Percentiles rank a stretch among this genome's conserved stretches.
Evolutionary conservation across 1,140 invertebrate genomes (phyloP).

Genomic region (Eupristina koningsbergeri): DNA sequence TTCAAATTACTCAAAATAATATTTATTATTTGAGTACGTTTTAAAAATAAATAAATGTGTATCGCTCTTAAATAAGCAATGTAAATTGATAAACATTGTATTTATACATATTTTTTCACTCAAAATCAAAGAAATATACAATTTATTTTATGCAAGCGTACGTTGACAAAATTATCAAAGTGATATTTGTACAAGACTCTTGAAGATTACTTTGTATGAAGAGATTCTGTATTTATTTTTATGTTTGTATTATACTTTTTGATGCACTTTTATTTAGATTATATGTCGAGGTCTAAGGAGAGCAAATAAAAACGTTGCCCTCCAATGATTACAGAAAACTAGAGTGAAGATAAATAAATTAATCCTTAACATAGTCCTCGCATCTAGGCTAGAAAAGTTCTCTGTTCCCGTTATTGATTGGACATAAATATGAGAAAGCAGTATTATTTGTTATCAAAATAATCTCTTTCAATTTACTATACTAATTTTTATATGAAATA

Average conservation of each 20-base stretch:
- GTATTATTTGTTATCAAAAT: background rate
- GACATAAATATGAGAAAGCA: background rate
- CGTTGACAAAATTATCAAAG: background rate
- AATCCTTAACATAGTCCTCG: conserved; percentile 34
- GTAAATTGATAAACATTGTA: background rate
- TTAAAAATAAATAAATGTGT: background rate
- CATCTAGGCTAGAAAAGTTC: conserved; percentile 18
- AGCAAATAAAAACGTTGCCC: background rate
- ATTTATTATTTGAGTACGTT: too few relatives aligned
- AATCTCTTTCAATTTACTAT: background rate
- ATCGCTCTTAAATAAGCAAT: background rate
- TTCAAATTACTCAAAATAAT: background rate
- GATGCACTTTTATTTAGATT: background rate
- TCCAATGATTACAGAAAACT: background rate
- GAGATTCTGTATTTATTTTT: background rate
- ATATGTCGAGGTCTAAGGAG: conserved; percentile 21
- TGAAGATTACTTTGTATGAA: background rate
- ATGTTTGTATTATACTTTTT: background rate
- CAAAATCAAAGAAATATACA: too few relatives aligned
- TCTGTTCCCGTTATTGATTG: background rate
- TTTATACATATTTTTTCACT: background rate
- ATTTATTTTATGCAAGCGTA: background rate
- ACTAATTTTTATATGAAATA: background rate
- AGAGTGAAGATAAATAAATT: background rate
- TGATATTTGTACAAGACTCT: background rate